phyloP scores from a whole-genome alignment of 2,888 invertebrate genomes.

The Cephus sareptanus region DNA sequence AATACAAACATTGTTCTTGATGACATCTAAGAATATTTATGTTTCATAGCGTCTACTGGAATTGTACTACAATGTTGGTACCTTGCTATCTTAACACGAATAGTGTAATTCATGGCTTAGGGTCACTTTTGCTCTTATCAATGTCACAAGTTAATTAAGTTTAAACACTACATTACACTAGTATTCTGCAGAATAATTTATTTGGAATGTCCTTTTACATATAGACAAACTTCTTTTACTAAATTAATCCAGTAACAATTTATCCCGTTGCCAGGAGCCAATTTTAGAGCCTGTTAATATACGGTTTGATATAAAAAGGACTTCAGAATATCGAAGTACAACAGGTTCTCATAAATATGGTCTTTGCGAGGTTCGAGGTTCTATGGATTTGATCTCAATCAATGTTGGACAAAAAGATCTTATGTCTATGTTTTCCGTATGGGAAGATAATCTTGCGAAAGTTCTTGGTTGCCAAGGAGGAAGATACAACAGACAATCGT shows the following conservation, averaged over 20 bases:
- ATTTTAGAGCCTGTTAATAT: slow-evolving; percentile 80
- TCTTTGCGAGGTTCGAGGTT: slow-evolving; percentile 73
- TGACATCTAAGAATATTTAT: not conserved
- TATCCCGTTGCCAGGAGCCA: slow-evolving; percentile 70
- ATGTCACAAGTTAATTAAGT: too few species aligned
- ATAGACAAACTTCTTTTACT: too few species aligned
- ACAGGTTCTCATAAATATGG: slow-evolving; percentile 45
- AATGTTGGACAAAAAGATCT: slow-evolving; percentile 82
- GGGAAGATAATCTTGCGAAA: slow-evolving; percentile 76
- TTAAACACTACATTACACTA: too few species aligned
- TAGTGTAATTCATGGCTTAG: not conserved
- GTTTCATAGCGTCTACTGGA: not conserved
- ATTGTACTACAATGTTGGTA: not conserved
- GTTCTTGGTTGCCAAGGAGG: slow-evolving; percentile 39
- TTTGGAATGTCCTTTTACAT: too few species aligned
- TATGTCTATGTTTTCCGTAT: slow-evolving; percentile 77
- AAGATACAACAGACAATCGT: slow-evolving; percentile 4
- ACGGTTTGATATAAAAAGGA: slow-evolving; percentile 79
- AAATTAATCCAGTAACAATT: too few species aligned
- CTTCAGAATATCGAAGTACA: slow-evolving; percentile 66
- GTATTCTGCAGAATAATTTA: too few species aligned
- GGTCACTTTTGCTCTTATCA: not conserved
- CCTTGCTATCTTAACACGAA: not conserved
- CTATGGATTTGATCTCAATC: slow-evolving; percentile 74
- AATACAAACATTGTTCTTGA: not conserved